These are phyloP conservation scores for Galaxias olidus DNA, from an alignment of 2,797 vertebrate species.

Conservation along the genomic window DNA sequence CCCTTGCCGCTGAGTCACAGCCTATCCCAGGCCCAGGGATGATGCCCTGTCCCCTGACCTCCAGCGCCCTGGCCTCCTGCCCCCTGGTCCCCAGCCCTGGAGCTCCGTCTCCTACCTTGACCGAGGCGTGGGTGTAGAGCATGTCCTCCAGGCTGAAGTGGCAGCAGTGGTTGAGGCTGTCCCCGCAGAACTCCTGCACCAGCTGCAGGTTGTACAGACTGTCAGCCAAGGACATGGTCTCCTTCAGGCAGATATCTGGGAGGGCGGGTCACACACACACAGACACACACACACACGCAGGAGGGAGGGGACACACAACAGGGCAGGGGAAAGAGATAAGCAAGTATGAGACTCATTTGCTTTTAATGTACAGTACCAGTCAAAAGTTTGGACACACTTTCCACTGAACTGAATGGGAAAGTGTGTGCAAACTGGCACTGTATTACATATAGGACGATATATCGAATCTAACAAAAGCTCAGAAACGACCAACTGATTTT, in stretches of 20 bases:
- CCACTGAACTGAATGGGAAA: background rate
- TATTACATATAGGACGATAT: too few species aligned
- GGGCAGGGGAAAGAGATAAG: background rate
- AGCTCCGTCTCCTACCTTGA: slow-evolving; percentile 83
- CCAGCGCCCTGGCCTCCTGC: background rate
- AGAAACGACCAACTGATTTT: too few species aligned
- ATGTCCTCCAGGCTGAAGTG: slow-evolving; percentile 97
- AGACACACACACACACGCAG: slow-evolving; percentile 2
- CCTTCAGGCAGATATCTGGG: slow-evolving; percentile 95
- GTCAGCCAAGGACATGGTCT: slow-evolving; percentile 96
- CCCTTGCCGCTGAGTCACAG: background rate
- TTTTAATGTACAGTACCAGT: background rate
- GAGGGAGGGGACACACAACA: slow-evolving; percentile 1
- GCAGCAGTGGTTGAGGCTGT: slow-evolving; percentile 94
- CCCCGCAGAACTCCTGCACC: slow-evolving; percentile 93
- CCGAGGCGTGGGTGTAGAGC: slow-evolving; percentile 91
- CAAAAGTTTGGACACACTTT: background rate
- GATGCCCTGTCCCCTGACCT: background rate
- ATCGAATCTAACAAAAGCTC: too few species aligned
- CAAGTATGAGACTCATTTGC: background rate
- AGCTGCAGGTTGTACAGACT: slow-evolving; percentile 96
- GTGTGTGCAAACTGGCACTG: too few species aligned
- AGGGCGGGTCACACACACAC: slow-evolving; percentile 50
- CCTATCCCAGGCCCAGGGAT: background rate
- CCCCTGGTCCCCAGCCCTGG: background rate